Conservation (phyloP, 2,113 vertebrate genomes). For the Neoarius graeffei region DNA sequence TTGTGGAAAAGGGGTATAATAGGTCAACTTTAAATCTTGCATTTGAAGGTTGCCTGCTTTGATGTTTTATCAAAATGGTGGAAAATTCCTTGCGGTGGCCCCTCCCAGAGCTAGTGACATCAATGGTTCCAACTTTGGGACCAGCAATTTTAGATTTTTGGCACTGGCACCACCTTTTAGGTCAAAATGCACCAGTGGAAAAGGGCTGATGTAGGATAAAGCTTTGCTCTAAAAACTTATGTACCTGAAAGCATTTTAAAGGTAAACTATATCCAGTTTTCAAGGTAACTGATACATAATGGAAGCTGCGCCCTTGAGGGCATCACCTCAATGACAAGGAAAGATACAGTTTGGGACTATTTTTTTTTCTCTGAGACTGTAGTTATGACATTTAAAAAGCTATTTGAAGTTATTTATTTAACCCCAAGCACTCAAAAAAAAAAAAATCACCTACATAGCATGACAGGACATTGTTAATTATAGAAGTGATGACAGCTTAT, state of each 20-base stretch:
- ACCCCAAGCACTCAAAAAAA: neutral
- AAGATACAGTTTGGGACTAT: neutral
- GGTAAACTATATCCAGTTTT: neutral
- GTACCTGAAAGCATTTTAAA: neutral
- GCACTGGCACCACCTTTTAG: no score
- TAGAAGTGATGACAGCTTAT: neutral
- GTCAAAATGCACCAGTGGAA: no score
- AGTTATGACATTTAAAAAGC: neutral
- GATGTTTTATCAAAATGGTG: no score
- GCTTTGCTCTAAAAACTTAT: neutral
- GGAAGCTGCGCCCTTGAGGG: neutral
- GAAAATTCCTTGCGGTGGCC: no score
- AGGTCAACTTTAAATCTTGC: no score
- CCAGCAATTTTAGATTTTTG: no score
- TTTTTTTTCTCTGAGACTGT: neutral
- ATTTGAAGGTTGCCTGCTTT: no score
- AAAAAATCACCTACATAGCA: neutral
- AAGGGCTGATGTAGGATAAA: neutral
- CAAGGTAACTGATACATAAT: neutral
- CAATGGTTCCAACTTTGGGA: no score
- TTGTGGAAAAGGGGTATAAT: no score
- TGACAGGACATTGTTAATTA: neutral
- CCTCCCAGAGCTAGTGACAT: no score
- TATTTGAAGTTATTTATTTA: neutral
- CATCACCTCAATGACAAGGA: neutral